Base-by-base conservation (phyloP, 1,140 invertebrate species). In the Brachionus plicatilis region DNA sequence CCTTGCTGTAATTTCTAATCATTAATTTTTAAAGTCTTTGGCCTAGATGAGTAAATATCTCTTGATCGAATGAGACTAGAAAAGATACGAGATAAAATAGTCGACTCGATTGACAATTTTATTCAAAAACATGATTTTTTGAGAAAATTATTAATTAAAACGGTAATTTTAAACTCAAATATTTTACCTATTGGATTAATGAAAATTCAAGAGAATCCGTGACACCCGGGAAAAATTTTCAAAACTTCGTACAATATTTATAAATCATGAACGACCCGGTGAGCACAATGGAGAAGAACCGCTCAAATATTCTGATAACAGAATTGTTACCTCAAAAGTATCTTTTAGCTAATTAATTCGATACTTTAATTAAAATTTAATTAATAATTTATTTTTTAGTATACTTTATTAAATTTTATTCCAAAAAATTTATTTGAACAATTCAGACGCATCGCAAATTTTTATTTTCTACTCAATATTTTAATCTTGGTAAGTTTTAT, bases 381-480 rank as follows among this genome's bases (percentile, higher is more conserved):
- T 76, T 29, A 27, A 20, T 50, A 27, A 50, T 27, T 76, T 50
- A 50, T 75, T 17, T 76, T 33, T 5, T 98, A 93, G 91, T 99
- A 99, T 89, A 97, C 95, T 5, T 87, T 95, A 43, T 90, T 98
- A 45, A 96, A 94, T 87, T 99, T 99, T 90, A 90, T 99, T 87
- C 96, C 96, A 11, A 96, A 97, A 88, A 99, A 99, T 91, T 90
- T 99, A 27, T 93, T 98, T 88, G 97, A 99, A 90, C 97, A 99
- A 90, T 98, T 96, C 88, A 91, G 93, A 3, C 91, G 94, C 83
- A 90, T 95, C 33, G 94, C 94, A 43, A 95, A 95, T 89, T 94
- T 95, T 86, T 96, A 95, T 87, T 96, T 96, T 86, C 90, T 95
- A 0, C 90, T 93, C 70, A 92, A 92, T 12, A 88, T 94, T n/a